Percentiles rank a stretch among this genome's conserved stretches.
Conservation (phyloP, 2,888 invertebrate species). For the Metopia argyrocephala region DNA sequence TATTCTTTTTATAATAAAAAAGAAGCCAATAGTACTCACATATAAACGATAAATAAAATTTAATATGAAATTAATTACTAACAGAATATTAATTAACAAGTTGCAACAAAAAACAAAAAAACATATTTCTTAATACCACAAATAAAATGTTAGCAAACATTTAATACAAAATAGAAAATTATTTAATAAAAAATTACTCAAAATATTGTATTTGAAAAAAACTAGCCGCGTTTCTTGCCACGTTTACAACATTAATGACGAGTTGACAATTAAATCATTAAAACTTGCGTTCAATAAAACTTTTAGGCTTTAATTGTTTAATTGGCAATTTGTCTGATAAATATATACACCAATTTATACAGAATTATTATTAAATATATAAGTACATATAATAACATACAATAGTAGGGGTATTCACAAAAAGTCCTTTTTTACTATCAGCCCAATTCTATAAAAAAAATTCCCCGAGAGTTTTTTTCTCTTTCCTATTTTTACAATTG, state of each 20-base stretch:
- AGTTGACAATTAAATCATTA: slow-evolving; percentile 3
- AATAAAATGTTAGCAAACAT: neutral
- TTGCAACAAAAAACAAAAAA: neutral
- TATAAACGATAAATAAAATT: too few species aligned
- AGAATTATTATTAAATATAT: neutral
- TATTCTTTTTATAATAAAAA: neutral
- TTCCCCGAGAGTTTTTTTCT: too few species aligned
- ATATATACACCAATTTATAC: slow-evolving; percentile 3
- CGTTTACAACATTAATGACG: neutral
- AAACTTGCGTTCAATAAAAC: neutral
- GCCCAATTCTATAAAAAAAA: too few species aligned
- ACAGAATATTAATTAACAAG: too few species aligned
- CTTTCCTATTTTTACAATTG: too few species aligned
- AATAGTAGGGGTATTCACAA: too few species aligned
- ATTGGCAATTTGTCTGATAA: too few species aligned
- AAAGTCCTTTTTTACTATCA: too few species aligned
- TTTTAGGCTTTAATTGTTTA: too few species aligned
- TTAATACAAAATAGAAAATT: neutral
- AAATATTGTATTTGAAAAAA: slow-evolving; percentile 35
- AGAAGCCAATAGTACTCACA: neutral
- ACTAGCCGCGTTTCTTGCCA: slow-evolving; percentile 42
- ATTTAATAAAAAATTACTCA: neutral
- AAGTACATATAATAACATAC: neutral
- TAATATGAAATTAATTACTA: too few species aligned
- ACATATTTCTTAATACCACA: neutral